These are phyloP conservation scores for Himalopsyche japonica DNA, from an alignment of 2,888 invertebrate species.

Conservation along the genomic window DNA sequence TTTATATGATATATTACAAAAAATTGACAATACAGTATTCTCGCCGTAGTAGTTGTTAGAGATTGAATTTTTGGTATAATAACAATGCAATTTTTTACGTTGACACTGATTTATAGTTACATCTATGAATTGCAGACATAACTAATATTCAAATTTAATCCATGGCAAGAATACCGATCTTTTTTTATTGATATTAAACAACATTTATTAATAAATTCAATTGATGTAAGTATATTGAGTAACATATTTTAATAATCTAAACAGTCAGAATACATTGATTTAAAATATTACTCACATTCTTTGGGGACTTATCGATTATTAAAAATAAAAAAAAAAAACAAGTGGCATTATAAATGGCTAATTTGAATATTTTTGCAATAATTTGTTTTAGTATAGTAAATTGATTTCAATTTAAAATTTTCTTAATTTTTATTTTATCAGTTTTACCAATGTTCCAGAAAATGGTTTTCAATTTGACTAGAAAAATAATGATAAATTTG, in stretches of 20 bases:
- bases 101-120: background rate
- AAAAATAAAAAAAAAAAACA: background rate
- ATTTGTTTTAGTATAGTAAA: background rate
- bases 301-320: background rate
- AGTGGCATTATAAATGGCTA: too few relatives aligned
- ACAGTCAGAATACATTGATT: background rate
- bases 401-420: too few relatives aligned
- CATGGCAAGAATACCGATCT: background rate
- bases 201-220: too few relatives aligned
- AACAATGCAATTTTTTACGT: background rate
- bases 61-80: background rate
- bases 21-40: too few relatives aligned
- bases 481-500: too few relatives aligned
- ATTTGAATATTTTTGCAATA: too few relatives aligned
- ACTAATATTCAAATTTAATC: background rate
- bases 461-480: too few relatives aligned
- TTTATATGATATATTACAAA: too few relatives aligned
- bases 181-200: background rate
- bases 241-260: background rate
- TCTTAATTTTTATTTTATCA: too few relatives aligned
- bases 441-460: too few relatives aligned
- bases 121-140: background rate
- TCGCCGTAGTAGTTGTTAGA: too few relatives aligned
- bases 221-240: background rate
- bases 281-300: background rate